A percentile compares a stretch with the other conserved stretches of the same genome.
phyloP scores from a whole-genome alignment of 2,888 invertebrate genomes.

The Chloroclystis v-ata region DNA sequence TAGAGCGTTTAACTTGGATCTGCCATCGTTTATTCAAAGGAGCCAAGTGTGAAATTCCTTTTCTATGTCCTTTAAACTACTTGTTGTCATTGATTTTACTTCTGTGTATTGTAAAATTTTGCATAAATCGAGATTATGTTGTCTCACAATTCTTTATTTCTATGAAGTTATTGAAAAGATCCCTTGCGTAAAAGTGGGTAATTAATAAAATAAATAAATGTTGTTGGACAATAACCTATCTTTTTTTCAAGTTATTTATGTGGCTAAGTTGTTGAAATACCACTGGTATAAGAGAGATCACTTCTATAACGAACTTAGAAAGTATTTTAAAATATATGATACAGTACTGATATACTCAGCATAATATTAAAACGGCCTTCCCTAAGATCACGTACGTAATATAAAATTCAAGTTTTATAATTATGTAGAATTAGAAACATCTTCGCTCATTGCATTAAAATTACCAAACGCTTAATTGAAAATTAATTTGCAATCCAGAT shows the following conservation, averaged over 20 bases:
- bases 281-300: too few species aligned
- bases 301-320: too few species aligned
- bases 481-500: conserved; percentile 13
- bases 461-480: conserved; percentile 12
- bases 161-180: neutral
- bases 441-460: neutral
- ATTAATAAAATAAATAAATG: too few species aligned
- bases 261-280: too few species aligned
- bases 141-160: neutral
- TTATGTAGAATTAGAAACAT: neutral
- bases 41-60: conserved; percentile 45
- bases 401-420: neutral
- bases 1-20: neutral
- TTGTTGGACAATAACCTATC: too few species aligned
- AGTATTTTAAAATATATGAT: too few species aligned
- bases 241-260: too few species aligned
- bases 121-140: conserved; percentile 14
- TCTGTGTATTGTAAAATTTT: conserved; percentile 16
- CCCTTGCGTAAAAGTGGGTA: neutral
- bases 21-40: conserved; percentile 26
- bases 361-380: too few species aligned
- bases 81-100: conserved; percentile 8
- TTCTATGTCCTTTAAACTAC: conserved; percentile 14
- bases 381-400: neutral
- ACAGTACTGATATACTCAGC: too few species aligned